phyloP scores from a whole-genome alignment of 2,797 vertebrate genomes.

The Cottoperca gobio region DNA sequence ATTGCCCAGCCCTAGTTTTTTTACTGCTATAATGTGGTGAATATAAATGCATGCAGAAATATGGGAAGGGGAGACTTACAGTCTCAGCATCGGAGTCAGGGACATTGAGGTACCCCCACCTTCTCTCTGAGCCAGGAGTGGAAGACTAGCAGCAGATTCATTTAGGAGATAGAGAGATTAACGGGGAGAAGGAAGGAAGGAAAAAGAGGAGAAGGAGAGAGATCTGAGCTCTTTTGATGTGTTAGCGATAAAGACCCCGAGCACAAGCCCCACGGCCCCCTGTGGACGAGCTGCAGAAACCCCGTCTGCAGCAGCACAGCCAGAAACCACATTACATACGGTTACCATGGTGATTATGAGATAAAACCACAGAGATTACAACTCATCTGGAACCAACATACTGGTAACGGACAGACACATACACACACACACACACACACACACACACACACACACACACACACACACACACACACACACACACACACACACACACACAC shows the following conservation, averaged over 20 bases:
- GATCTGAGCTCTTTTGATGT: constrained; percentile 58
- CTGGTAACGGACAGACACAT: not conserved
- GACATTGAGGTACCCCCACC: constrained; percentile 94
- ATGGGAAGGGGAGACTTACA: constrained; percentile 88
- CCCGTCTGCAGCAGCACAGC: constrained; percentile 30
- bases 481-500: constrained; percentile 9
- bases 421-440: constrained; percentile 9
- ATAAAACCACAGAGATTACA: constrained; percentile 66
- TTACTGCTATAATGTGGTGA: constrained; percentile 6
- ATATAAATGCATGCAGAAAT: constrained; percentile 46
- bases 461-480: constrained; percentile 6
- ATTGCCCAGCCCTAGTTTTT: no score
- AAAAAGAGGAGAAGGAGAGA: constrained; percentile 38
- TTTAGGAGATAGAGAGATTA: constrained; percentile 27
- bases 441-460: not conserved
- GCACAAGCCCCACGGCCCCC: constrained; percentile 50
- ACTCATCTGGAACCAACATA: constrained; percentile 49
- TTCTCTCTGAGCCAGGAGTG: constrained; percentile 90
- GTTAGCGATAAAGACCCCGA: constrained; percentile 52
- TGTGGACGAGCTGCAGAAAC: constrained; percentile 40
- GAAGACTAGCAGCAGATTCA: constrained; percentile 82
- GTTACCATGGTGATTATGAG: constrained; percentile 81
- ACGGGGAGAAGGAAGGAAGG: not conserved
- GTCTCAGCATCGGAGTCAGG: constrained; percentile 97
- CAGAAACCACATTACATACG: constrained; percentile 61